These are phyloP conservation scores for Trichogramma dendrolimi DNA, from an alignment of 2,888 invertebrate species.

Conservation along the genomic window DNA sequence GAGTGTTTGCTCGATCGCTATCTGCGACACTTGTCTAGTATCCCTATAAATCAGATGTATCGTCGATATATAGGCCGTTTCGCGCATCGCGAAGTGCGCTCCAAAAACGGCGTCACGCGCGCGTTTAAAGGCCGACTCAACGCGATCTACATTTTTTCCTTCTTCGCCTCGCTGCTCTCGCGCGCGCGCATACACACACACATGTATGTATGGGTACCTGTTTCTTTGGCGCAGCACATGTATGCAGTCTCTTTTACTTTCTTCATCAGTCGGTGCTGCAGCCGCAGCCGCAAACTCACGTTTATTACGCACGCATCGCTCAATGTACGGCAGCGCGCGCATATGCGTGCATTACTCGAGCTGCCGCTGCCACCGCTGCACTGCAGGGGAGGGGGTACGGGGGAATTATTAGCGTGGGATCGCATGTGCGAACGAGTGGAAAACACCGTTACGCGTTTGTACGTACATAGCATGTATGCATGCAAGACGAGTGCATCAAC, in stretches of 20 bases:
- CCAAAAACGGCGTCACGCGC: too few relatives aligned
- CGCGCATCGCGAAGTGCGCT: too few relatives aligned
- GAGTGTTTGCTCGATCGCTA: slow-evolving; percentile 1
- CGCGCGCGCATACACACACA: background rate
- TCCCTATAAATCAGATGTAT: too few relatives aligned
- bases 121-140: too few relatives aligned
- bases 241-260: slow-evolving; percentile 5
- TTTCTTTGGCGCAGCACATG: too few relatives aligned
- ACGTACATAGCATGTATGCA: too few relatives aligned
- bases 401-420: slow-evolving; percentile 45
- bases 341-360: background rate
- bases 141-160: background rate
- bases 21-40: too few relatives aligned
- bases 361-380: too few relatives aligned
- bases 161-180: slow-evolving; percentile 8
- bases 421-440: slow-evolving; percentile 31
- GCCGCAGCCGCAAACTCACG: background rate
- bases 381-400: too few relatives aligned
- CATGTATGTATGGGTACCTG: too few relatives aligned
- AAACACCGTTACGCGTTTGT: slow-evolving; percentile 43
- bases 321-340: background rate
- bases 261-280: slow-evolving; percentile 26
- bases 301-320: slow-evolving; percentile 4
- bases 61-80: too few relatives aligned
- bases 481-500: background rate